Base-by-base conservation (phyloP, 2,888 invertebrate species). In the Dynastes tityus region DNA sequence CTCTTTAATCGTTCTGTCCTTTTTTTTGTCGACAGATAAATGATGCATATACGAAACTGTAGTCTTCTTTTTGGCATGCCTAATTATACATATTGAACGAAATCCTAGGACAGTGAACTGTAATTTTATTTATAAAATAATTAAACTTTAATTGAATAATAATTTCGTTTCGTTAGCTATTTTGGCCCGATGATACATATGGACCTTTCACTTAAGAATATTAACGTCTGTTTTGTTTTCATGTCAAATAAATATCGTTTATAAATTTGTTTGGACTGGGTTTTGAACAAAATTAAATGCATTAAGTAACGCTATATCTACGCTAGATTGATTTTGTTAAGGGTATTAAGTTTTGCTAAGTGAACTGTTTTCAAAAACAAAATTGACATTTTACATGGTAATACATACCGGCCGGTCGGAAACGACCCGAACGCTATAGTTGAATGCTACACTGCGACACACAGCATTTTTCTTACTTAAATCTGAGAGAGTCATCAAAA, bases 61-160 rank as follows among this genome's bases (percentile, higher is more conserved):
- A n/a, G 13, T 63, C 40, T 61, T 58, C 55, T 58, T 58, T 61
- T 58, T 73, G 37, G 16, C 27, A n/a, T n/a, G 45, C 40, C 37
- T 58, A 58, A 73, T 73, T 61, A 40, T 45, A 71, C 16, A 61
- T 49, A 74, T 61, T 49, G 45, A 29, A 29, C 61, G n/a, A 27
- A 63, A 22, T 74, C 29, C 13, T 32, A 32, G 45, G 73, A 45
- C 73, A 45, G 27, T 61, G 73, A 74, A 74, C 73, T 45, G 61
- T 29, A 61, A 74, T 63, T 61, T 74, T 74, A 55, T 74, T 74
- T 74, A 45, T 61, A 74, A 74, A 74, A 71, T 71, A 71, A 71
- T 55, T 74, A 61, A 61, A 74, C 22, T 29, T 61, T 74, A 74
- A 74, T 74, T 61, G 73, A 63, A 74, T 74, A 74, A 74, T 74